Evolutionary conservation across 35 echinoderm and acorn worm species (phyloP).

Genomic region (Antedon bifida): DNA sequence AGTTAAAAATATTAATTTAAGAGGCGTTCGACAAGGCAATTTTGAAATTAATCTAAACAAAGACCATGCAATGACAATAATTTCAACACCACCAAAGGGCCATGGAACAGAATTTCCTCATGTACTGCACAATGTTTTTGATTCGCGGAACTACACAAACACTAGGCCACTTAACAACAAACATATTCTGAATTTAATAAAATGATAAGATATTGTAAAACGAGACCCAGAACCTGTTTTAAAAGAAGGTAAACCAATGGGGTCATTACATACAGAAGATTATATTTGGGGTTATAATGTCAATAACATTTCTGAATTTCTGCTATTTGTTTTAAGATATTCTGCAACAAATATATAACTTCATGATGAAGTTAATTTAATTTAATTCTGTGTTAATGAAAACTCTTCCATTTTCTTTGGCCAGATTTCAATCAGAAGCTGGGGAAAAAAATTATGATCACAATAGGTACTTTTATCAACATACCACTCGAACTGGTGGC

Average conservation of each 20-base stretch:
- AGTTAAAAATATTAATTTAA: constrained; percentile 24
- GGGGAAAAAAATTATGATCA: constrained; percentile 26
- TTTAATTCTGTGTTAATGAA: background rate
- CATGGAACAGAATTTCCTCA: constrained; percentile 23
- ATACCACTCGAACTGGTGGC: constrained; percentile 21
- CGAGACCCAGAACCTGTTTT: background rate
- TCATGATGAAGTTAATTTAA: background rate
- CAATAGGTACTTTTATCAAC: constrained; percentile 22
- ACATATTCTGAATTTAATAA: too few relatives aligned
- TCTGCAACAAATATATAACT: too few relatives aligned
- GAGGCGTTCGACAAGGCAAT: constrained; percentile 34
- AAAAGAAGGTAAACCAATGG: background rate
- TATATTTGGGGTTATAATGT: background rate
- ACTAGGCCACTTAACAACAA: too few relatives aligned
- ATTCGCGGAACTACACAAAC: too few relatives aligned
- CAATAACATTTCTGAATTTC: background rate
- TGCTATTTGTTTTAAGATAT: too few relatives aligned
- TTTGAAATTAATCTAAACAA: constrained; percentile 53
- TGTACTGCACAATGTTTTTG: constrained; percentile 17
- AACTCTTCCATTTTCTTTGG: background rate
- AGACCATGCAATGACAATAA: constrained; percentile 34
- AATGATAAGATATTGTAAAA: background rate
- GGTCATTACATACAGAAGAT: background rate
- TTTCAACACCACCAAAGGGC: background rate
- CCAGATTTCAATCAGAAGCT: background rate